These are phyloP conservation scores for Erynnis tages DNA, from an alignment of 2,888 invertebrate species.

Conservation along the genomic window DNA sequence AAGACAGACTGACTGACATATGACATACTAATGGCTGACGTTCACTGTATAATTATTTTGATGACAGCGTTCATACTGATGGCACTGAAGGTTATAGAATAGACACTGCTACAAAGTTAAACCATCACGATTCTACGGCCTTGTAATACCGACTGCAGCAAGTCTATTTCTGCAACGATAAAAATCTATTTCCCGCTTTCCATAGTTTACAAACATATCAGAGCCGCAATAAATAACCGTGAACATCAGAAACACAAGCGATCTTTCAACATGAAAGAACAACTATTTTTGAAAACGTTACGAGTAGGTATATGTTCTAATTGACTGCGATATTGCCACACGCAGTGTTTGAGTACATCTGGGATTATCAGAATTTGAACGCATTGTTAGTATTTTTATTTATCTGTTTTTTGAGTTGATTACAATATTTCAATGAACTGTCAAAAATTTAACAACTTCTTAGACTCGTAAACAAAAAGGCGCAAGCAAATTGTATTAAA, in stretches of 20 bases:
- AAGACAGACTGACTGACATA: no score
- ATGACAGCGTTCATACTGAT: no score
- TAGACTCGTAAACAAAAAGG: no score
- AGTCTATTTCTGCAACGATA: constrained; percentile 4
- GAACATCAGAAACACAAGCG: constrained; percentile 14
- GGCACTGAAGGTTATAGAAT: no score
- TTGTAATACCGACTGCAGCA: not conserved
- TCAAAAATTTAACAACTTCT: no score
- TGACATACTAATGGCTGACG: no score
- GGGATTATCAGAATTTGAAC: not conserved
- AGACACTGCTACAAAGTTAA: not conserved
- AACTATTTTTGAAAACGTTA: not conserved
- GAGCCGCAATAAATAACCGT: constrained; percentile 2
- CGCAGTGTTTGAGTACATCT: not conserved
- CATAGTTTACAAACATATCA: constrained; percentile 9
- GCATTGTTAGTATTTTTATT: no score
- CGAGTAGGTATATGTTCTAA: constrained; percentile 7
- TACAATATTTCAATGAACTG: no score
- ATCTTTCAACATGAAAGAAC: constrained; percentile 18
- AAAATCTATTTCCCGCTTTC: constrained; percentile 9
- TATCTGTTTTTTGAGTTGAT: no score
- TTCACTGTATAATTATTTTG: no score
- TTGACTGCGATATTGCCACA: not conserved
- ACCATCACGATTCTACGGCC: not conserved
- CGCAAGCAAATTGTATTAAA: no score